A percentile compares a stretch with the other conserved stretches of the same genome.
Conservation (phyloP, 2,797 vertebrate species). For the Oreonectes daqikongensis region DNA sequence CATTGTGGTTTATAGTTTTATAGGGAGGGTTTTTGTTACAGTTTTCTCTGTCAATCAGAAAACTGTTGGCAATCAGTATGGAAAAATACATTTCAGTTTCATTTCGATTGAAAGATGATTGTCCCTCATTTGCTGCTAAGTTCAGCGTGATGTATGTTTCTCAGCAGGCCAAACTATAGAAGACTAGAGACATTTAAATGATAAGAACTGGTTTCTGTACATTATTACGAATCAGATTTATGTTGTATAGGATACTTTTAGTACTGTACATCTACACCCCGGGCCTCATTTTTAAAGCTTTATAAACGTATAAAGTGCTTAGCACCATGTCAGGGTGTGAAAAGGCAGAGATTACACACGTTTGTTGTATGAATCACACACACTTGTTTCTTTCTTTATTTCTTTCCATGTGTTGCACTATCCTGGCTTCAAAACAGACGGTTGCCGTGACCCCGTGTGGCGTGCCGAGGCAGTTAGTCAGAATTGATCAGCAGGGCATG, state of each 20-base stretch:
- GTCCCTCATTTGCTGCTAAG: background rate
- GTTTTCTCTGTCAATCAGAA: constrained; percentile 34
- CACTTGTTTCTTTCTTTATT: too few species aligned
- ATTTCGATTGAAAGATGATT: constrained; percentile 17
- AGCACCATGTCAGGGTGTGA: too few species aligned
- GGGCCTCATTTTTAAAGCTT: too few species aligned
- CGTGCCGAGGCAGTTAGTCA: constrained; percentile 14
- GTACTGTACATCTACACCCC: too few species aligned
- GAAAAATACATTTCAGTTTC: constrained; percentile 13
- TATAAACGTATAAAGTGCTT: too few species aligned
- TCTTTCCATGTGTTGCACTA: too few species aligned
- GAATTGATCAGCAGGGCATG: constrained; percentile 24
- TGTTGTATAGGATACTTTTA: too few species aligned
- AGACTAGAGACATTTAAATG: background rate
- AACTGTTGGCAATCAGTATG: constrained; percentile 22
- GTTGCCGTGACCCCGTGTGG: background rate
- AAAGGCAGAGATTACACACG: too few species aligned
- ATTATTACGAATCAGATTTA: background rate
- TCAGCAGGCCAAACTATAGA: background rate
- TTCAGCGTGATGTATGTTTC: background rate
- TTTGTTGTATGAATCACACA: too few species aligned
- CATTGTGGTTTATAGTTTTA: constrained; percentile 47
- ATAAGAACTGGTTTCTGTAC: background rate
- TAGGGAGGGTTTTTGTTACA: constrained; percentile 35
- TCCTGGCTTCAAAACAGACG: background rate